Evolutionary conservation across 1,140 invertebrate species (phyloP).

Genomic region (Anastatus disparis): DNA sequence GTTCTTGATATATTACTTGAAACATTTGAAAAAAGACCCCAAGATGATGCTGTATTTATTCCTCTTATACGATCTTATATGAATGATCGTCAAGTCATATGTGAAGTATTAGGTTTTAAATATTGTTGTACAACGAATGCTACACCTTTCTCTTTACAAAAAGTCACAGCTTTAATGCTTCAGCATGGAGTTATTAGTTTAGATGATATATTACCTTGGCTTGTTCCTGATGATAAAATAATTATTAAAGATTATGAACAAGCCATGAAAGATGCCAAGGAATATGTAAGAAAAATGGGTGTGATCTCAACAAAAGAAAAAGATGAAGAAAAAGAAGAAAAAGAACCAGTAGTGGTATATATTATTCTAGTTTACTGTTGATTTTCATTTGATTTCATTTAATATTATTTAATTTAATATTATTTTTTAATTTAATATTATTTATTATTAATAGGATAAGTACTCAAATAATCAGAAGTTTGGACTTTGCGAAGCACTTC

Average conservation of each 20-base stretch:
- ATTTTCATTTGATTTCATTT: too few species aligned
- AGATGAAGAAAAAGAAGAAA: conserved; percentile 80
- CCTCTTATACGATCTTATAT: conserved; percentile 87
- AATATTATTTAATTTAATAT: conserved; percentile 16
- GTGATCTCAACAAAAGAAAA: conserved; percentile 87
- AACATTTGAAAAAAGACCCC: conserved; percentile 91
- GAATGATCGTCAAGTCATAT: conserved; percentile 84
- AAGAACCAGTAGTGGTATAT: conserved; percentile 70
- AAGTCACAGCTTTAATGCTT: conserved; percentile 88
- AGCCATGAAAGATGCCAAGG: conserved; percentile 84
- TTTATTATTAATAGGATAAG: conserved; percentile 66
- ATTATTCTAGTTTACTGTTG: too few species aligned
- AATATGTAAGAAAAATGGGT: conserved; percentile 87
- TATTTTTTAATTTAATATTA: conserved; percentile 17
- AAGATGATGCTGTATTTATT: conserved; percentile 82
- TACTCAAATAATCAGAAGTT: conserved; percentile 92
- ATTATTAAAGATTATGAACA: conserved; percentile 86
- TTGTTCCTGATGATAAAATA: conserved; percentile 84
- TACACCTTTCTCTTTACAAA: conserved; percentile 86
- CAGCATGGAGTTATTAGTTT: conserved; percentile 88
- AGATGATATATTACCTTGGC: conserved; percentile 91
- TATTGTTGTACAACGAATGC: conserved; percentile 76
- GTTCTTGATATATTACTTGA: conserved; percentile 97
- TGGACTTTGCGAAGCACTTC: conserved; percentile 87
- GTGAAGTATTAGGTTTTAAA: conserved; percentile 96